These are phyloP conservation scores for Dysmachus trigonus DNA, from an alignment of 2,888 invertebrate genomes.

Conservation along the genomic window DNA sequence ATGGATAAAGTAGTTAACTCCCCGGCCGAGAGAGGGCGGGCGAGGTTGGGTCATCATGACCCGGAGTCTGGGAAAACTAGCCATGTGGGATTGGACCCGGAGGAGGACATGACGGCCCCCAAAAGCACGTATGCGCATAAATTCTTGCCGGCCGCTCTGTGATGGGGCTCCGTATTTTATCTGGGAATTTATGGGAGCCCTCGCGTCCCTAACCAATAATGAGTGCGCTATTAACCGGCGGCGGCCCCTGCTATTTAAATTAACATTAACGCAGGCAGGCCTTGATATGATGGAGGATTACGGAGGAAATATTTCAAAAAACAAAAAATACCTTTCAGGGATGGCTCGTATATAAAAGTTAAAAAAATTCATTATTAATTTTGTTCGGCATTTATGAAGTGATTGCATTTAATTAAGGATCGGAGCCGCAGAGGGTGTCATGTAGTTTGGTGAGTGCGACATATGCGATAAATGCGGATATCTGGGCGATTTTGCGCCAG, in stretches of 20 bases:
- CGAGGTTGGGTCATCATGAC: neutral
- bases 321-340: neutral
- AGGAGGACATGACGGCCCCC: neutral
- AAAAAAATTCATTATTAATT: neutral
- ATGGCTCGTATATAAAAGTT: neutral
- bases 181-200: conserved; percentile 21
- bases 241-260: neutral
- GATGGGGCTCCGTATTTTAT: conserved; percentile 15
- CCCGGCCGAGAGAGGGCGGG: neutral
- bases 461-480: neutral
- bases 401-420: neutral
- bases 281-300: neutral
- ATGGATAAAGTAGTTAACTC: neutral
- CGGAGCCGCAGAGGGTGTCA: neutral
- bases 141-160: neutral
- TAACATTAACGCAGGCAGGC: neutral
- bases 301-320: neutral
- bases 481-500: neutral
- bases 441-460: neutral
- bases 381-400: neutral
- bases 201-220: conserved; percentile 27
- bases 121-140: neutral
- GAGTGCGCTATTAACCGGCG: neutral
- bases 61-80: neutral
- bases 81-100: conserved; percentile 5